Evolutionary conservation across 2,888 invertebrate species (phyloP).

Genomic region (Eurytoma adleriae): DNA sequence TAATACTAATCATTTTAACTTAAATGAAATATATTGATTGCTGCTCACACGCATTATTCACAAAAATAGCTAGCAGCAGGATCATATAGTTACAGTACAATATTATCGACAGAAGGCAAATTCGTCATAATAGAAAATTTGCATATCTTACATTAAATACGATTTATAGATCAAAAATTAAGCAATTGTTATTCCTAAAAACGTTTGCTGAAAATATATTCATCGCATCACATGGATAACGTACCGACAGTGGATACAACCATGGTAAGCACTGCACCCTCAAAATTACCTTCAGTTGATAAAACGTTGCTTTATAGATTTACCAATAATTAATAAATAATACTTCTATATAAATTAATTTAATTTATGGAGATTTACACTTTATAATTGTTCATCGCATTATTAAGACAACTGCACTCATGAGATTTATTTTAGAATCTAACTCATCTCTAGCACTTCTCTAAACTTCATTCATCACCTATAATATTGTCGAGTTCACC

Average conservation of each 20-base stretch:
- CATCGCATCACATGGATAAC: not conserved
- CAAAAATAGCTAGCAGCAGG: too few species aligned
- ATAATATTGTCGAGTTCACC: not conserved
- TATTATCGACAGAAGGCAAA: not conserved
- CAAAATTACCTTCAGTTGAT: not conserved
- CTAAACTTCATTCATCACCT: not conserved
- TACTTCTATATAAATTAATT: not conserved
- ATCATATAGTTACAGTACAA: not conserved
- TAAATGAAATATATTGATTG: too few species aligned
- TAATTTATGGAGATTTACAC: not conserved
- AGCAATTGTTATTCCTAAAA: not conserved
- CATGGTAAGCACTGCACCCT: too few species aligned
- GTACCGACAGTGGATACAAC: not conserved
- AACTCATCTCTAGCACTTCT: too few species aligned
- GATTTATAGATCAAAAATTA: not conserved
- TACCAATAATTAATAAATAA: conserved; percentile 9
- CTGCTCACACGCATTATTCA: too few species aligned
- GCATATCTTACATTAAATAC: not conserved
- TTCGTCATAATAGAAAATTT: not conserved
- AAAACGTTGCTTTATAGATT: not conserved
- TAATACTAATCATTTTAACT: too few species aligned
- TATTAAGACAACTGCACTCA: not conserved
- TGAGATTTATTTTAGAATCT: not conserved
- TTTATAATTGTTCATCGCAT: conserved; percentile 17
- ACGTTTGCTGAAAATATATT: not conserved